Base-by-base conservation (phyloP, 2,888 invertebrate species). In the Ferrisia virgata region DNA sequence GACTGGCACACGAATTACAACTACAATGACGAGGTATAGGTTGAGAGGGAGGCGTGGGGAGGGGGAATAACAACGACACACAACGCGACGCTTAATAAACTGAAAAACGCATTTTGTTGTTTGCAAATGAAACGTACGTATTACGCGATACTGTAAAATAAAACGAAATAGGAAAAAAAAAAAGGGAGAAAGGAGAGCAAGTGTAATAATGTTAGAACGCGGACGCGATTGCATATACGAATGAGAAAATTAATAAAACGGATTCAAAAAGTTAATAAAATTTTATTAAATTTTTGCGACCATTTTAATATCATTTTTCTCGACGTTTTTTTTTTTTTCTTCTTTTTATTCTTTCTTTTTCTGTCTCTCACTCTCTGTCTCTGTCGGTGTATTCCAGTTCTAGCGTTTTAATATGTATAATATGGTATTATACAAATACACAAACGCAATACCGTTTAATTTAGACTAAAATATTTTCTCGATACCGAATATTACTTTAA, bases 231-330 rank as follows among this genome's bases (percentile, higher is more conserved):
- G 72, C 72, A 33, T 72, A 72, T 72, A 72, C 72, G 72, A 72
- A 72, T 72, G 36, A 72, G 72, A 72, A 72, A 72, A 72, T 72
- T 72, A 72, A 72, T 72, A 36, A 72, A 72, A 72, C 72, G 72
- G 18, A 72, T 72, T 33, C 36, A 28, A 72, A 72, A 72, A 72
- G 72, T 72, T 72, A 72, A 72, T 72, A 72, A 72, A 72, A 72
- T 72, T 72, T 72, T 72, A 72, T 72, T 72, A 72, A 72, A 72
- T 72, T 72, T 72, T 72, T 72, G 72, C 33, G 72, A 31, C 72
- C 72, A 36, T 72, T 72, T 33, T 72, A 72, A 72, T 72, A 72
- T n/a, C 28, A 64, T 28, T 64, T 64, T 64, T 64, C 28, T 64
- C 64, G 64, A 28, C 64, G 33, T 31, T 28, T 36, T 58, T 58